Conservation (phyloP, 2,888 invertebrate genomes). For the Leptinotarsa haldemani region DNA sequence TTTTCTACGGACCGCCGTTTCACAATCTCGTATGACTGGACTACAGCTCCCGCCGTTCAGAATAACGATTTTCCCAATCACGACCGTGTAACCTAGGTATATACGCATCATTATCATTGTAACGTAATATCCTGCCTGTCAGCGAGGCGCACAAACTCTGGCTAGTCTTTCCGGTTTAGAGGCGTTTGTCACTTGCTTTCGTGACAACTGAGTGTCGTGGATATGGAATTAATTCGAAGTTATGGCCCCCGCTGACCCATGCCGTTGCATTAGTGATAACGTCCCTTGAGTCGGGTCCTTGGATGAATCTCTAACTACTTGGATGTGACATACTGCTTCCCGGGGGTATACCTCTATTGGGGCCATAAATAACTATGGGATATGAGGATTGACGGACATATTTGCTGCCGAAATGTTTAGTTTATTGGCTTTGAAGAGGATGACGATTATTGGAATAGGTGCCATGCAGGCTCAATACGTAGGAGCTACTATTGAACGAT, state of each 20-base stretch:
- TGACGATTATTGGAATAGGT: background rate
- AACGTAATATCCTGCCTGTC: slow-evolving; percentile 56
- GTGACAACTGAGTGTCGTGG: slow-evolving; percentile 59
- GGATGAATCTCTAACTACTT: slow-evolving; percentile 20
- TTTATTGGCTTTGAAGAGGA: background rate
- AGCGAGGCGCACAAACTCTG: slow-evolving; percentile 59
- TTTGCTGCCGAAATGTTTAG: background rate
- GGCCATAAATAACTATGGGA: slow-evolving; percentile 1
- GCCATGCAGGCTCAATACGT: no score
- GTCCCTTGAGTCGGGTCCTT: slow-evolving; percentile 6
- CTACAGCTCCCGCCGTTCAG: slow-evolving; percentile 24
- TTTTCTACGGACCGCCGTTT: no score
- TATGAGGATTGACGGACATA: background rate
- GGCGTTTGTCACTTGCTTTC: slow-evolving; percentile 59
- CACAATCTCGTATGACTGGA: no score
- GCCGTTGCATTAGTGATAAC: slow-evolving; percentile 21
- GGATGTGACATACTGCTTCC: slow-evolving; percentile 20
- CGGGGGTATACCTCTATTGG: background rate
- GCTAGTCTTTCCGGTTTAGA: slow-evolving; percentile 57
- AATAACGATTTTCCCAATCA: slow-evolving; percentile 50
- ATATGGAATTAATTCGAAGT: slow-evolving; percentile 54
- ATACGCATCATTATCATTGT: slow-evolving; percentile 55
- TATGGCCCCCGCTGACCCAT: slow-evolving; percentile 25
- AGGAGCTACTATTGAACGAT: no score
- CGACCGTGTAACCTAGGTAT: slow-evolving; percentile 39